These are phyloP conservation scores for Microchirus variegatus DNA, from an alignment of 2,797 vertebrate species.

Conservation along the genomic window DNA sequence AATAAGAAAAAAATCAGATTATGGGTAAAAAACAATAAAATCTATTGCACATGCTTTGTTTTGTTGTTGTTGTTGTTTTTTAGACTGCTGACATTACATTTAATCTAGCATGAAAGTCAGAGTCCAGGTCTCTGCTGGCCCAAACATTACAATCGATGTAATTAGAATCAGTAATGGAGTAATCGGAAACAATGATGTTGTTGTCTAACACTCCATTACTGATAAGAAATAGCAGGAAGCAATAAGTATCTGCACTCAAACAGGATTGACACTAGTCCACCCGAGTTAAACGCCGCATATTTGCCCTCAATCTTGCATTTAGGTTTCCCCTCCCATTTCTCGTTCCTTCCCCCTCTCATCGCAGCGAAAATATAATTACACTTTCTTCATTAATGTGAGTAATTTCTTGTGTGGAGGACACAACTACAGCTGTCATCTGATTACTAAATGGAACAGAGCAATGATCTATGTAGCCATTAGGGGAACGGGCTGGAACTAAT, in stretches of 20 bases:
- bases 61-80: too few relatives aligned
- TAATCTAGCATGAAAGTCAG: too few relatives aligned
- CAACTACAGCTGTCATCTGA: constrained; percentile 79
- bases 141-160: too few relatives aligned
- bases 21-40: too few relatives aligned
- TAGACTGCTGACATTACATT: too few relatives aligned
- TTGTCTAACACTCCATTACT: neutral
- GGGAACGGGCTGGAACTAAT: constrained; percentile 79
- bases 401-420: constrained; percentile 70
- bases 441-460: constrained; percentile 81
- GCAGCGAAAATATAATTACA: constrained; percentile 76
- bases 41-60: too few relatives aligned
- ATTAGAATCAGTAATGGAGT: too few relatives aligned
- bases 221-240: neutral
- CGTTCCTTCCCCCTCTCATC: constrained; percentile 16
- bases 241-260: neutral
- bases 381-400: constrained; percentile 80
- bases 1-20: too few relatives aligned
- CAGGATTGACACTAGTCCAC: neutral
- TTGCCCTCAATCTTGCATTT: constrained; percentile 41
- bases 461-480: constrained; percentile 85
- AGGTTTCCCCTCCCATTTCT: constrained; percentile 5
- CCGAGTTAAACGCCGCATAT: constrained; percentile 15
- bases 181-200: too few relatives aligned
- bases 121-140: too few relatives aligned